Evolutionary conservation across 2,888 invertebrate species (phyloP), one percentile per base, ranked within the genome.

Genomic region (Choristoneura rosaceana): DNA sequence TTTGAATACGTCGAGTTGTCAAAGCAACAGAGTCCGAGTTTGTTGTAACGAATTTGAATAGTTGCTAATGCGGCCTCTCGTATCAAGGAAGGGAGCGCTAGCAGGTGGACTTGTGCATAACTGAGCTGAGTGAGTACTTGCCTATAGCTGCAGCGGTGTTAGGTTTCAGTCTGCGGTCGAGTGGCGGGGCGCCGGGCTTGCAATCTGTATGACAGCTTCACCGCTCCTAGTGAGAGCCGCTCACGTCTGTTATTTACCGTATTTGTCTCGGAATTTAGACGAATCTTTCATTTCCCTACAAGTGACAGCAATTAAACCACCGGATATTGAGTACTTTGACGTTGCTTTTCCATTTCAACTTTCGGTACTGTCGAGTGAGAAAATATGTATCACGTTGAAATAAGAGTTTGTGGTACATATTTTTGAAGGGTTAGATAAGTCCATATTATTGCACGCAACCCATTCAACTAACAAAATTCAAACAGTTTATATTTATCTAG

Each of bases 81-180:
- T 82, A 75, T 76, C 76, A 81, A 79, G 77, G 77, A 81, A 79
- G 50, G 47, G 55, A 55, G 67, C 34, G 15, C 8, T 45, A 34
- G 52, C 52, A 55, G 78, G 78, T 76, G 79, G 76, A 76, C 74
- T n/a, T 52, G 25, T 43, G 67, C 69, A 63, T 73, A 60, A 62
- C 76, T 78, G 58, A 75, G 77, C 76, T 78, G 58, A 75, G 77
- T 76, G 55, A 79, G 80, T 83, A 82, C 81, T 80, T 84, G 82
- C 79, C 79, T 81, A 25, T 25, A 83, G 81, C 77, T 80, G 82
- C 76, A 75, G 78, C 73, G 84, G 89, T 87, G 83, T 90, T 74
- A 80, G 82, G 84, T 90, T 90, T 82, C 90, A 85, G 85, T 86
- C 85, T 90, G 90, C 88, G 91, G 90, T 90, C 79, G 87, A 87